Evolutionary conservation across 2,888 invertebrate species (phyloP).

Genomic region (Escarpia spicata): DNA sequence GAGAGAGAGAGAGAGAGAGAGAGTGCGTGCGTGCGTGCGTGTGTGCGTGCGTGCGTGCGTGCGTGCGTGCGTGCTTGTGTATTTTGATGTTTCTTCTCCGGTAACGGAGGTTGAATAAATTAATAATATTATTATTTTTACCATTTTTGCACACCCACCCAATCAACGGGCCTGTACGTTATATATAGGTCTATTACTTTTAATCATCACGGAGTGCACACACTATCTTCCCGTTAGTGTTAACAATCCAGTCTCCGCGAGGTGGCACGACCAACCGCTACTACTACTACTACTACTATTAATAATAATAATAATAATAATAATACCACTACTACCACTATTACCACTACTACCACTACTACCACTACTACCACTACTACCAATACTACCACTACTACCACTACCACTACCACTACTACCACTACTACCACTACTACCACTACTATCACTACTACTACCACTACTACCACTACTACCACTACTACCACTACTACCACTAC

Average conservation of each 20-base stretch:
- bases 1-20: too few relatives aligned
- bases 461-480: background rate
- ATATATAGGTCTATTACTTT: too few relatives aligned
- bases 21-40: background rate
- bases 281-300: background rate
- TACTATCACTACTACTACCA: background rate
- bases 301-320: too few relatives aligned
- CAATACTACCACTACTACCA: background rate
- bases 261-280: background rate
- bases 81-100: background rate
- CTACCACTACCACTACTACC: background rate
- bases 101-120: background rate
- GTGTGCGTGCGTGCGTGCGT: background rate
- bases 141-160: background rate
- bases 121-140: background rate
- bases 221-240: background rate
- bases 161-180: background rate
- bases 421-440: background rate
- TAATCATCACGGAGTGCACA: too few relatives aligned
- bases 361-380: background rate
- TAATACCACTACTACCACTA: too few relatives aligned
- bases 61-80: background rate
- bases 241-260: background rate
- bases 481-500: conserved; percentile 19
- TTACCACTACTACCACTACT: too few relatives aligned